phyloP scores from a whole-genome alignment of 2,888 invertebrate genomes.

The Drosophila meridiana region DNA sequence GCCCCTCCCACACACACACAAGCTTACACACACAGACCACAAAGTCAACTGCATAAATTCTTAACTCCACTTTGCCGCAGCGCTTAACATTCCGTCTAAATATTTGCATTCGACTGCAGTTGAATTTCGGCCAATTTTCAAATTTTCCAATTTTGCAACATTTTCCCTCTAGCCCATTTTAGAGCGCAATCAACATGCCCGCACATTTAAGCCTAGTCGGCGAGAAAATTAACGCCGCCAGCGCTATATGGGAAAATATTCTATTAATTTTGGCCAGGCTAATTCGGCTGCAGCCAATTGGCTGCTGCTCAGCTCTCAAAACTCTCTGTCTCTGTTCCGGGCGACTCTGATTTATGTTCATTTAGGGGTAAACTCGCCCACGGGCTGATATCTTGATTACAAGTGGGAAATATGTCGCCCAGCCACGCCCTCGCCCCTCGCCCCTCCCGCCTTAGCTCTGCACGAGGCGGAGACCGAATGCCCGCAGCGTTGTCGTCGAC shows the following conservation, averaged over 20 bases:
- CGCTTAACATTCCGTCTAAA: slow-evolving; percentile 42
- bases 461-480: slow-evolving; percentile 46
- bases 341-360: slow-evolving; percentile 54
- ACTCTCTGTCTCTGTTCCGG: background rate
- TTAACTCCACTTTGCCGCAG: slow-evolving; percentile 35
- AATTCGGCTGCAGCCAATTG: slow-evolving; percentile 42
- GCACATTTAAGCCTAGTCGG: slow-evolving; percentile 10
- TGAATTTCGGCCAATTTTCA: slow-evolving; percentile 42
- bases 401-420: slow-evolving; percentile 66
- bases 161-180: slow-evolving; percentile 6
- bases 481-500: slow-evolving; percentile 55
- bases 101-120: slow-evolving; percentile 61
- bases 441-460: background rate
- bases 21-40: slow-evolving; percentile 1
- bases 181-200: slow-evolving; percentile 15
- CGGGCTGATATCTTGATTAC: slow-evolving; percentile 72
- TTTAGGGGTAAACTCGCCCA: slow-evolving; percentile 60
- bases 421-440: background rate
- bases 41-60: slow-evolving; percentile 61
- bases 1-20: slow-evolving; percentile 2
- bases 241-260: slow-evolving; percentile 42
- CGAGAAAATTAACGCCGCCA: slow-evolving; percentile 24
- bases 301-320: background rate
- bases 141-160: background rate
- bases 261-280: slow-evolving; percentile 64